Evolutionary conservation across 2,113 vertebrate species (phyloP).

Genomic region (Cynocephalus volans): DNA sequence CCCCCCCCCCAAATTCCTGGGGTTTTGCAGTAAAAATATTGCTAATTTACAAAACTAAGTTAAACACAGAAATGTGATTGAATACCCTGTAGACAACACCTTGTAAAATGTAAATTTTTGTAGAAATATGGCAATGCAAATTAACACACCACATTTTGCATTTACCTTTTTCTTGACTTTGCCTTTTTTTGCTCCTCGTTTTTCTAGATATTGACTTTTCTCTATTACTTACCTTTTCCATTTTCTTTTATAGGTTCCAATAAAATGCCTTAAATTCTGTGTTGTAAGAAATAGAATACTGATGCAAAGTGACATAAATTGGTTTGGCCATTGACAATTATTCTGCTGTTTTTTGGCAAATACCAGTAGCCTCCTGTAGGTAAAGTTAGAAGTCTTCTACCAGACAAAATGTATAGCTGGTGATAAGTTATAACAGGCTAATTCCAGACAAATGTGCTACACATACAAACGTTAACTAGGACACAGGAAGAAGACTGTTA

Average conservation of each 20-base stretch:
- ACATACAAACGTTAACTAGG: neutral
- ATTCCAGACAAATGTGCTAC: neutral
- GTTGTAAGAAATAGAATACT: neutral
- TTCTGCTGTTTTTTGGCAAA: neutral
- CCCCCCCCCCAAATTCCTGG: neutral
- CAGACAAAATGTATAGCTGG: neutral
- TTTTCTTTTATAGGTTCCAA: neutral
- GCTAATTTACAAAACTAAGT: neutral
- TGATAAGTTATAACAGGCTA: neutral
- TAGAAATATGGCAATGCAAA: neutral
- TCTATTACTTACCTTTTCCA: neutral
- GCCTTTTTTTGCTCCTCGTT: neutral
- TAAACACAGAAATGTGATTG: conserved; percentile 8
- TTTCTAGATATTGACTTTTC: neutral
- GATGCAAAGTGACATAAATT: neutral
- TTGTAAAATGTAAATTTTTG: neutral
- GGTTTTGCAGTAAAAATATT: conserved; percentile 12
- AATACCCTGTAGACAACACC: neutral
- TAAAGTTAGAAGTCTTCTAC: neutral
- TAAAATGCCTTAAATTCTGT: neutral
- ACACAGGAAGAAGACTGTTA: too few relatives aligned
- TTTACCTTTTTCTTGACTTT: neutral
- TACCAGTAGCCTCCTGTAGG: rapidly evolving
- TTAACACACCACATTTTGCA: neutral
- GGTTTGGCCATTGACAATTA: neutral